phyloP scores from a whole-genome alignment of 1,140 invertebrate species.

The Zaprionus taronus region DNA sequence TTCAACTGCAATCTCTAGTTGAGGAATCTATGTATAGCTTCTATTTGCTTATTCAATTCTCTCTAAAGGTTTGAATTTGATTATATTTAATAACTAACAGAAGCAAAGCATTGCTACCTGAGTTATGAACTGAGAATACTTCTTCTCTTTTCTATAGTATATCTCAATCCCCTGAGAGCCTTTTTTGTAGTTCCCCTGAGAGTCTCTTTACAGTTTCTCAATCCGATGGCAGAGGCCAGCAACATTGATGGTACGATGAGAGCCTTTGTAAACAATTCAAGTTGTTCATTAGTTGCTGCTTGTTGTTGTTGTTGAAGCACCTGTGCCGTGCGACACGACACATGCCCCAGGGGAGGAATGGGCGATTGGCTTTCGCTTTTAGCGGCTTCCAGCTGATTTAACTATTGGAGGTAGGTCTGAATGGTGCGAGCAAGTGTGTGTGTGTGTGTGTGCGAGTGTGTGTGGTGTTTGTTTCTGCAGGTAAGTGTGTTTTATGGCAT shows the following conservation, averaged over 20 bases:
- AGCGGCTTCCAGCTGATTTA: constrained; percentile 23
- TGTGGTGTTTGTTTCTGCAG: neutral
- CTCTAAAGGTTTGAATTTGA: too few species aligned
- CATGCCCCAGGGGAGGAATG: constrained; percentile 14
- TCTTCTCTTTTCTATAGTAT: neutral
- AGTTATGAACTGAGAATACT: neutral
- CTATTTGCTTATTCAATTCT: too few species aligned
- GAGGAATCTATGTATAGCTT: neutral
- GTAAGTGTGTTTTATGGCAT: constrained; percentile 16
- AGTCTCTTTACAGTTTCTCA: neutral
- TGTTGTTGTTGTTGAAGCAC: constrained; percentile 10
- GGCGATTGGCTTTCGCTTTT: constrained; percentile 1
- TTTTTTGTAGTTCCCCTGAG: neutral
- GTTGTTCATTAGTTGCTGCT: constrained; percentile 6
- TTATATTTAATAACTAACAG: too few species aligned
- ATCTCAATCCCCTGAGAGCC: neutral
- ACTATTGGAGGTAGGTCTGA: constrained; percentile 5
- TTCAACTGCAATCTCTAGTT: neutral
- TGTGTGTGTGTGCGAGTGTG: neutral
- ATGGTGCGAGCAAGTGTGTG: neutral
- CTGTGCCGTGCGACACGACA: constrained; percentile 42
- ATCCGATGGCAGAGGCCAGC: neutral
- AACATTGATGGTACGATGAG: constrained; percentile 3
- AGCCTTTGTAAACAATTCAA: constrained; percentile 14
- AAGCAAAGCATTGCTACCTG: neutral